Conservation (phyloP, 2,888 invertebrate genomes). For the Caenorhabditis drosophilae region DNA sequence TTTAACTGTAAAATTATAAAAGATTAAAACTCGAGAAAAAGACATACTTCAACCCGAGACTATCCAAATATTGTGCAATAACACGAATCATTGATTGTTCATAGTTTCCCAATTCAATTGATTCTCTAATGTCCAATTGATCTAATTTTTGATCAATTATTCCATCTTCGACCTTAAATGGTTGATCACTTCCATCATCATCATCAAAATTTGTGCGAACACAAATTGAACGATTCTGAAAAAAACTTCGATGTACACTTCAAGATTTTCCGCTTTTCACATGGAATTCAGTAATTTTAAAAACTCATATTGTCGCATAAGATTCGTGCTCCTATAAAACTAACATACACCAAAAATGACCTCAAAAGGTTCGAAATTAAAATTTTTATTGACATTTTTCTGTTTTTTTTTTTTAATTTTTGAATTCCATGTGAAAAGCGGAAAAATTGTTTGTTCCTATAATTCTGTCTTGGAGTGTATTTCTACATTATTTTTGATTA, state of each 20-base stretch:
- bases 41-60: slow-evolving; percentile 57
- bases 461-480: neutral
- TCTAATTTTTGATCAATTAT: slow-evolving; percentile 3
- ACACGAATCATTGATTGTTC: slow-evolving; percentile 50
- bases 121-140: neutral
- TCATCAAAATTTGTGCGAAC: slow-evolving; percentile 3
- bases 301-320: no score
- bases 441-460: neutral
- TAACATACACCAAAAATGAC: no score
- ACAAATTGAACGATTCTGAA: no score
- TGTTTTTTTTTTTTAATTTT: neutral
- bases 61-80: slow-evolving; percentile 61
- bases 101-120: neutral
- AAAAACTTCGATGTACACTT: neutral
- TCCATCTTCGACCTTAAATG: neutral
- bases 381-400: no score
- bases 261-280: neutral
- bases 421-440: neutral
- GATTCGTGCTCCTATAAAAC: no score
- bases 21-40: neutral
- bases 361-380: no score
- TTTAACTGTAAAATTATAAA: neutral
- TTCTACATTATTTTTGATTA: neutral
- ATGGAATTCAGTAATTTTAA: no score
- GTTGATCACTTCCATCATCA: neutral